Evolutionary conservation across 2,113 vertebrate genomes (phyloP), one percentile per base, ranked within the genome.

Genomic region (Coreoperca whiteheadi): DNA sequence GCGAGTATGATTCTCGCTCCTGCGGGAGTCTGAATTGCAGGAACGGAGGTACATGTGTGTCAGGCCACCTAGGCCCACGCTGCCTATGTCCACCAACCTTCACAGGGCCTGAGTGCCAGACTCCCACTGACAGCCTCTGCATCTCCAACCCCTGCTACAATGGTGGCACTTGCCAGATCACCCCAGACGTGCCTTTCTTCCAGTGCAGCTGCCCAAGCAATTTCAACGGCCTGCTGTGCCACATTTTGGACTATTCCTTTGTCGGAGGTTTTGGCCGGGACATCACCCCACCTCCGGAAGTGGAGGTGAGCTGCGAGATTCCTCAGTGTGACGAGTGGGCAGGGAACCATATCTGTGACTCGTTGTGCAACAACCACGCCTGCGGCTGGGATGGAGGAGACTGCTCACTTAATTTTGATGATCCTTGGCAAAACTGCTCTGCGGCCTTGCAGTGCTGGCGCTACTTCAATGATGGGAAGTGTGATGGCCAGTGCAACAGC

Each of bases 351-450:
- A 95, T 97, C 86, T 99, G 98, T 1, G 97, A 97, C 0, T 92
- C 92, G 3, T 93, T 94, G 5, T 99, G 98, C 94, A 99, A 99
- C 95, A 97, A 95, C 94, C 96, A 99, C 0, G 97, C 97, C 2
- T 99, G 98, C 0, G 96, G 96, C 80, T 99, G 98, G 98, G 98
- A 99, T 0, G 98, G 98, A 0, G 98, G 98, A 0, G 98, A 99
- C 95, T 99, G 98, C 94, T 99, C 98, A 0, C 97, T 99, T 64
- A 98, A 99, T 82, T 99, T 99, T 84, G 96, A 97, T 0, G 97
- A 99, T 83, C 98, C 98, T 0, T 99, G 98, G 98, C 96, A 99
- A 94, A 99, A 99, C 93, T 99, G 98, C 94, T 96, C 97, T 0
- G 96, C 96, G 43, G 94, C 98, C 0, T 93, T 99, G 91, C 97